Evolutionary conservation across 2,888 invertebrate genomes (phyloP).

Genomic region (Alcis repandata): DNA sequence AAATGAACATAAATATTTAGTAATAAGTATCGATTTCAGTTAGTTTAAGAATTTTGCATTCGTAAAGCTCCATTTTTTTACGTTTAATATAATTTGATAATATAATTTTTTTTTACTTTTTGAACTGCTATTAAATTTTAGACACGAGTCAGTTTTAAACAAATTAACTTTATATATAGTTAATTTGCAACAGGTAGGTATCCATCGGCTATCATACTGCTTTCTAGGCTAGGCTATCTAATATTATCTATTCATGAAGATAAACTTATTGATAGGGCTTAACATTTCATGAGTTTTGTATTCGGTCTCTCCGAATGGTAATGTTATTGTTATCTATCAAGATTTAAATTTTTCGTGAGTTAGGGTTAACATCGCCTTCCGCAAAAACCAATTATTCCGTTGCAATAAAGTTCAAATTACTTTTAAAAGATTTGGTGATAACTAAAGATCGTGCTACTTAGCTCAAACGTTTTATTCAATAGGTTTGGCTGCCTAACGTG

Average conservation of each 20-base stretch:
- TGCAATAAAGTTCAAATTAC: constrained; percentile 8
- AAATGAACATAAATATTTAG: too few relatives aligned
- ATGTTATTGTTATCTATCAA: constrained; percentile 7
- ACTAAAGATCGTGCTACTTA: constrained; percentile 22
- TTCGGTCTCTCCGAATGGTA: constrained; percentile 13
- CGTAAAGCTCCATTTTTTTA: too few relatives aligned
- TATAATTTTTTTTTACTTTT: too few relatives aligned
- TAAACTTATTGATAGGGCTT: background rate
- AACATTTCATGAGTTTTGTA: constrained; percentile 11
- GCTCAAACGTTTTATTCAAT: constrained; percentile 25
- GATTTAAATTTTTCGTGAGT: background rate
- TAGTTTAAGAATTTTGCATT: too few relatives aligned
- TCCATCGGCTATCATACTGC: background rate
- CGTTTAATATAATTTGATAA: too few relatives aligned
- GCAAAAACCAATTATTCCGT: background rate
- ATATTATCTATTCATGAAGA: constrained; percentile 8
- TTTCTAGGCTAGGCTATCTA: too few relatives aligned
- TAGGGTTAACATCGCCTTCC: background rate
- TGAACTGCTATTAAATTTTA: too few relatives aligned
- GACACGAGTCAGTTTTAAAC: too few relatives aligned
- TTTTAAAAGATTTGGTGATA: constrained; percentile 11
- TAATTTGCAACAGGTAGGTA: background rate
- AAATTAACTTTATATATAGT: background rate
- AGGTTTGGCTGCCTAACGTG: constrained; percentile 24
- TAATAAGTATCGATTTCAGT: too few relatives aligned